Percentiles rank a stretch among this genome's conserved stretches.
phyloP scores from a whole-genome alignment of 1,140 invertebrate species.

The Whitmania pigra region DNA sequence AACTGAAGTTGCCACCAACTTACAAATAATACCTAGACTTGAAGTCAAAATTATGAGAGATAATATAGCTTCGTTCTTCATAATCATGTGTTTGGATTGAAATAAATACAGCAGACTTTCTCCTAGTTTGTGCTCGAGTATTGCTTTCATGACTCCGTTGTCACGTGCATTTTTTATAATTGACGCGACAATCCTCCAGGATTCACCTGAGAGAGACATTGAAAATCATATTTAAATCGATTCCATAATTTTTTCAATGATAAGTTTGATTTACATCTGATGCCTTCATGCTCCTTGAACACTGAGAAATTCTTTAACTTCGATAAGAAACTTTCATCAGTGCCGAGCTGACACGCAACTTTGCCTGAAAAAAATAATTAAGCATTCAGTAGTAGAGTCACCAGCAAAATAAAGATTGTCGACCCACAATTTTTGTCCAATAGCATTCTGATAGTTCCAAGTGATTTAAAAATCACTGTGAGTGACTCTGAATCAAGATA shows the following conservation, averaged over 20 bases:
- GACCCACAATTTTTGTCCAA: background rate
- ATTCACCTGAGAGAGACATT: background rate
- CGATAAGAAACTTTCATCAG: background rate
- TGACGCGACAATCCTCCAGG: background rate
- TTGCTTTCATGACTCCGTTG: background rate
- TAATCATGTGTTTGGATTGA: constrained; percentile 2
- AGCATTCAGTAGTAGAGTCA: background rate
- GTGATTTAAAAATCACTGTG: background rate
- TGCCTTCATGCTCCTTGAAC: background rate
- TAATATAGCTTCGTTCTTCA: constrained; percentile 3
- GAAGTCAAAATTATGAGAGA: background rate
- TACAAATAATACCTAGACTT: background rate
- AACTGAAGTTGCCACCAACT: too few relatives aligned
- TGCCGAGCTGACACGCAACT: background rate
- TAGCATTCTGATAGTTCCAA: background rate
- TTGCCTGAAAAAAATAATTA: background rate
- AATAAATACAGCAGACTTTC: background rate
- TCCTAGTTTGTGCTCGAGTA: background rate
- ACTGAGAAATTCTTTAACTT: background rate
- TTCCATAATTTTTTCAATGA: too few relatives aligned
- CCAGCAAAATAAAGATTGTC: too few relatives aligned
- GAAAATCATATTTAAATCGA: too few relatives aligned
- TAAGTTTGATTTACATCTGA: constrained; percentile 1
- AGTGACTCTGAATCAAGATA: background rate
- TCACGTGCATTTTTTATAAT: constrained; percentile 3